Conservation (phyloP, 2,113 vertebrate genomes). For the Chloropsis cyanopogon region DNA sequence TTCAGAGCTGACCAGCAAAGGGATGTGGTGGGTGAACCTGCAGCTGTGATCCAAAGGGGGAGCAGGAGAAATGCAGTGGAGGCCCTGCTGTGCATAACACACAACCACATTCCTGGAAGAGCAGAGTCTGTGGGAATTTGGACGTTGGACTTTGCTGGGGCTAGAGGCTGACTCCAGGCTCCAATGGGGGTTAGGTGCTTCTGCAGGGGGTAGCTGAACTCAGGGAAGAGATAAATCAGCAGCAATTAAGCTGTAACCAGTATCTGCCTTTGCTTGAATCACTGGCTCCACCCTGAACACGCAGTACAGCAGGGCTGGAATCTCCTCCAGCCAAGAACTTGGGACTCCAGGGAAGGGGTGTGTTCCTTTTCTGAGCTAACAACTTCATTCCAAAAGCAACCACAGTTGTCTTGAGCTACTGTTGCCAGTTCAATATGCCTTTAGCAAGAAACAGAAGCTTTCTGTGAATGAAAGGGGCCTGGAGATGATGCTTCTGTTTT, state of each 20-base stretch:
- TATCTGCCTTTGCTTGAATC: conserved; percentile 61
- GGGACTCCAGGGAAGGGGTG: conserved; percentile 63
- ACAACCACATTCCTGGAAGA: not conserved
- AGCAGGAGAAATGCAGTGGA: not conserved
- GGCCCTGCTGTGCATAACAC: not conserved
- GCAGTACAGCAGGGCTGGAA: conserved; percentile 41
- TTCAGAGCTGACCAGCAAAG: not conserved
- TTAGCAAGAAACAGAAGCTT: conserved; percentile 33
- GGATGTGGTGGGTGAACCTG: not conserved
- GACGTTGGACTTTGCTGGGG: not conserved
- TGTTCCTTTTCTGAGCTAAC: conserved; percentile 50
- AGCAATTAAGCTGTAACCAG: conserved; percentile 37
- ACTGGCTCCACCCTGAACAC: conserved; percentile 58
- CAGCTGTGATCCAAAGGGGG: not conserved
- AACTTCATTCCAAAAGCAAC: conserved; percentile 50
- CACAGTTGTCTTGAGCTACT: conserved; percentile 37
- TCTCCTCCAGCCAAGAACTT: conserved; percentile 52
- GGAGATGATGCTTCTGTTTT: conserved; percentile 35
- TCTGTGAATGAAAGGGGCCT: conserved; percentile 10
- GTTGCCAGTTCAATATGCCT: not conserved
- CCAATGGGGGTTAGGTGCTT: not conserved
- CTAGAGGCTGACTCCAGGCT: not conserved
- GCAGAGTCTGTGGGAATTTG: not conserved
- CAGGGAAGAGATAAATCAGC: not conserved
- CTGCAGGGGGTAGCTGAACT: not conserved